Conservation (phyloP, 2,113 vertebrate genomes). For the Odobenus rosmarus region DNA sequence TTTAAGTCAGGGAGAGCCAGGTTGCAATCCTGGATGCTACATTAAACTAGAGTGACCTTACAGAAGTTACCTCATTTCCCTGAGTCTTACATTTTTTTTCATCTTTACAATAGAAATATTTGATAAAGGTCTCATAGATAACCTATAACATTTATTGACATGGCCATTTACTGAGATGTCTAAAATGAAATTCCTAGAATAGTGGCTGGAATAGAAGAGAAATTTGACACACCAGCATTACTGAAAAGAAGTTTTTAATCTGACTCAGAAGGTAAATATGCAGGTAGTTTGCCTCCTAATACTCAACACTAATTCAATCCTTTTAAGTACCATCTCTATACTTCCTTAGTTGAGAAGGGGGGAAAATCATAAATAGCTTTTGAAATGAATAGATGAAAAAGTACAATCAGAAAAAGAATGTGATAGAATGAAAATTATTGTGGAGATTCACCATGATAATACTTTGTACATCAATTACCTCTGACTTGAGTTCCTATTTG, state of each 20-base stretch:
- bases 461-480: neutral
- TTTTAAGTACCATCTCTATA: neutral
- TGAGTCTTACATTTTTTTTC: neutral
- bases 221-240: neutral
- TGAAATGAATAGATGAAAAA: constrained; percentile 7
- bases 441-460: neutral
- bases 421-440: neutral
- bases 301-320: neutral
- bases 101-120: neutral
- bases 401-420: neutral
- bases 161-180: neutral
- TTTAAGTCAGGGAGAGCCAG: neutral
- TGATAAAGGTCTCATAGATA: neutral
- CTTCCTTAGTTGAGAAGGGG: neutral
- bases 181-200: neutral
- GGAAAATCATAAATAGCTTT: neutral
- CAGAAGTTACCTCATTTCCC: neutral
- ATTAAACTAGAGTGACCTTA: neutral
- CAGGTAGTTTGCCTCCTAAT: neutral
- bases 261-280: neutral
- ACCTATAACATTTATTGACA: neutral
- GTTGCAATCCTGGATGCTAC: neutral
- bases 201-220: neutral
- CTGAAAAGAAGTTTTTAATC: neutral
- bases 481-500: neutral